A percentile compares a stretch with the other conserved stretches of the same genome.
phyloP scores from a whole-genome alignment of 53 echinoderm and acorn worm species.

The Apostichopus leukothele region DNA sequence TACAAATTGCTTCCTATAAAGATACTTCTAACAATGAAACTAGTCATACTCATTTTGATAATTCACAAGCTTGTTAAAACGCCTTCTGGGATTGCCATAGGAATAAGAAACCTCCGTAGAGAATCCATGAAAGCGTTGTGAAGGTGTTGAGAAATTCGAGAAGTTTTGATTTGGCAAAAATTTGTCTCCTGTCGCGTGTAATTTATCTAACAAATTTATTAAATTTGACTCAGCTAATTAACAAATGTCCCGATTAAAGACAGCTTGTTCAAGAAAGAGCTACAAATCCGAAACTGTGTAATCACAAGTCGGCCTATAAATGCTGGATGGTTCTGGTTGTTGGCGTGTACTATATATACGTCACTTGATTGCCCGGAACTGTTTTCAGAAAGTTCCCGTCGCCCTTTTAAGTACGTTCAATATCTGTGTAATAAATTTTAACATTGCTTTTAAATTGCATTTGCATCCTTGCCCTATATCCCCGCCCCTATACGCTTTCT shows the following conservation, averaged over 20 bases:
- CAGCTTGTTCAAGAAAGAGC: not conserved
- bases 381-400: too few species aligned
- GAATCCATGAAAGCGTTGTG: not conserved
- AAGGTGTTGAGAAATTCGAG: conserved; percentile 33
- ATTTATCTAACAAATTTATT: conserved; percentile 32
- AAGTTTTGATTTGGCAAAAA: conserved; percentile 29
- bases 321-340: too few species aligned
- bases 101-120: not conserved
- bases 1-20: conserved; percentile 6
- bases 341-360: too few species aligned
- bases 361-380: too few species aligned
- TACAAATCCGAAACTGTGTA: not conserved
- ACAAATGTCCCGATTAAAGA: not conserved
- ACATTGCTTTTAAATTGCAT: too few species aligned
- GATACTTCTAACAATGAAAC: conserved; percentile 31
- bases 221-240: conserved; percentile 12
- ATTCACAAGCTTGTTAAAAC: conserved; percentile 36
- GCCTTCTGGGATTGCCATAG: conserved; percentile 30
- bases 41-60: conserved; percentile 29
- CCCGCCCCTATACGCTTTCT: too few species aligned
- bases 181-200: conserved; percentile 34
- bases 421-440: too few species aligned
- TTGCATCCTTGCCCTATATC: too few species aligned
- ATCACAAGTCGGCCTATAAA: too few species aligned
- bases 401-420: too few species aligned